phyloP scores from a whole-genome alignment of 2,113 vertebrate genomes.

The Eptesicus fuscus region DNA sequence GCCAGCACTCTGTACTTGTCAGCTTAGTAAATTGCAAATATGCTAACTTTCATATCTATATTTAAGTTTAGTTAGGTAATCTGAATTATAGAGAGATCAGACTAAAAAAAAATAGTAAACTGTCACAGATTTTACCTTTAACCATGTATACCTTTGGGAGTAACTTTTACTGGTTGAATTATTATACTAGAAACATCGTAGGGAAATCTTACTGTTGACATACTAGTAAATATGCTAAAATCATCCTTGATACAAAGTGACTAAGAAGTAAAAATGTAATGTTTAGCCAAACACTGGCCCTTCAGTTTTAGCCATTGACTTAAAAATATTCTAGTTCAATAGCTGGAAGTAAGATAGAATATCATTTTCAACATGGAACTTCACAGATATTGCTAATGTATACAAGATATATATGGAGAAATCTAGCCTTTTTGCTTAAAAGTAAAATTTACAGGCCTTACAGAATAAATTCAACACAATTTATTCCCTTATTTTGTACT shows the following conservation, averaged over 20 bases:
- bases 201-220: background rate
- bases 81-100: slow-evolving; percentile 69
- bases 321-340: background rate
- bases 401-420: background rate
- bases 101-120: slow-evolving; percentile 41
- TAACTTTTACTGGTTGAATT: slow-evolving; percentile 31
- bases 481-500: background rate
- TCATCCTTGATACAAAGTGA: slow-evolving; percentile 23
- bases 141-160: slow-evolving; percentile 10
- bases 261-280: slow-evolving; percentile 26
- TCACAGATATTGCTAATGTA: background rate
- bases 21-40: slow-evolving; percentile 79
- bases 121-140: slow-evolving; percentile 57
- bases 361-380: background rate
- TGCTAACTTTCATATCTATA: slow-evolving; percentile 45
- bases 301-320: slow-evolving; percentile 6
- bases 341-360: background rate
- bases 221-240: background rate
- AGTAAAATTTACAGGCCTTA: background rate
- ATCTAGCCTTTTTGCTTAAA: background rate
- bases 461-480: background rate
- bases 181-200: slow-evolving; percentile 41
- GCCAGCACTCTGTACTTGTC: slow-evolving; percentile 82
- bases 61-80: slow-evolving; percentile 72
- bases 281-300: background rate